Evolutionary conservation across 1,140 invertebrate genomes (phyloP).

Genomic region (Pseudomyrmex pallidus): DNA sequence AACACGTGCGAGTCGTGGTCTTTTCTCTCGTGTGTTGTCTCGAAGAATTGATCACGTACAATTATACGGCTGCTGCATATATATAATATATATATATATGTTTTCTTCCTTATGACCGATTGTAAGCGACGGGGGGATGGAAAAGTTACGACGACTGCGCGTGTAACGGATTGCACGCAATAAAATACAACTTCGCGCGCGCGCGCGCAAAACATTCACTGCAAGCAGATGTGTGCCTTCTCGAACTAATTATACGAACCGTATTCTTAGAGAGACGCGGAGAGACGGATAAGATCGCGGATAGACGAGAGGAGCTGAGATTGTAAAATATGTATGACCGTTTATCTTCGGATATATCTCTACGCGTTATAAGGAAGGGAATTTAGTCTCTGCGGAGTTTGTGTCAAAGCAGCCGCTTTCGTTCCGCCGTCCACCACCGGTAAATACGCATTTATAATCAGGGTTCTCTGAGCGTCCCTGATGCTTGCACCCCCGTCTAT

Average conservation of each 20-base stretch:
- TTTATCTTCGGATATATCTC: slow-evolving; percentile 36
- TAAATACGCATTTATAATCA: slow-evolving; percentile 53
- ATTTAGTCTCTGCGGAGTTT: slow-evolving; percentile 9
- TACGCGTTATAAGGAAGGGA: not conserved
- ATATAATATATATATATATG: no score
- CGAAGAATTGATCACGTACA: not conserved
- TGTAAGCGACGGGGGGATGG: no score
- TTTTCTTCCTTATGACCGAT: no score
- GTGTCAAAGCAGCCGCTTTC: slow-evolving; percentile 4
- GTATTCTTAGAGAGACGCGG: slow-evolving; percentile 7
- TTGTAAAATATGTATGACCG: slow-evolving; percentile 52
- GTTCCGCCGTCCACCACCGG: not conserved
- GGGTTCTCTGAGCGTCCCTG: slow-evolving; percentile 40
- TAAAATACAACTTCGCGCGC: no score
- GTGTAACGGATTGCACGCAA: no score
- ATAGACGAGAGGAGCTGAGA: not conserved
- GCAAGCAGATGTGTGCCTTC: not conserved
- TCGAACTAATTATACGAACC: slow-evolving; percentile 11
- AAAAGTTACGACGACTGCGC: no score
- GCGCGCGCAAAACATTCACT: no score
- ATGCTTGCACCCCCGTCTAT: not conserved
- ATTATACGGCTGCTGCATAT: no score
- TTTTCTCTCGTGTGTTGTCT: not conserved
- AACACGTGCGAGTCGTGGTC: not conserved
- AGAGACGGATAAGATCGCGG: not conserved